These are phyloP conservation scores for Peromyscus maniculatus DNA, from an alignment of 2,113 vertebrate genomes.

Conservation along the genomic window DNA sequence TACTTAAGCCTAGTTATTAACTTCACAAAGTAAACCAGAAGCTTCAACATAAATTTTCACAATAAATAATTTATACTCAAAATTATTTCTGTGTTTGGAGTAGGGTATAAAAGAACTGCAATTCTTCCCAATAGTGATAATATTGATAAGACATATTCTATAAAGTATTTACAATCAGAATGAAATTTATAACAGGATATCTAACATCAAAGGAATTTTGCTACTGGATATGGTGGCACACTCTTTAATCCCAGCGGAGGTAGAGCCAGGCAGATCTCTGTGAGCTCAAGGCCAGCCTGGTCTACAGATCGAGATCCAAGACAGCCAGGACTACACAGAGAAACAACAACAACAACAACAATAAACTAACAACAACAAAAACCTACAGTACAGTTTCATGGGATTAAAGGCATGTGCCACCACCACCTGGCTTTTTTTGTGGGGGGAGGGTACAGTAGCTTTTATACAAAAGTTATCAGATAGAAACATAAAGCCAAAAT, in stretches of 20 bases:
- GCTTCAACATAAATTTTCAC: conserved; percentile 22
- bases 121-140: neutral
- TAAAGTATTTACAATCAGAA: neutral
- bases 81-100: neutral
- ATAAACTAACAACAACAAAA: neutral
- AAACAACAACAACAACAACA: neutral
- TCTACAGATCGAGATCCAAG: neutral
- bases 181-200: neutral
- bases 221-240: neutral
- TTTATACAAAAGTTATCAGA: conserved; percentile 33
- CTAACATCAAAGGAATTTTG: neutral
- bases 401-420: too few relatives aligned
- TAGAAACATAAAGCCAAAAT: neutral
- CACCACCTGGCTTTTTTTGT: too few relatives aligned
- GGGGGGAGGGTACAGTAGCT: neutral
- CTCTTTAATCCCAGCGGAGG: neutral
- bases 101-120: neutral
- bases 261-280: neutral
- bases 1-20: conserved; percentile 22
- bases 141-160: neutral
- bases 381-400: neutral
- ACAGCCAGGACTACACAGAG: neutral
- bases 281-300: neutral
- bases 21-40: conserved; percentile 27
- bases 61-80: neutral